A percentile compares a stretch with the other conserved stretches of the same genome.
phyloP scores from a whole-genome alignment of 2,113 vertebrate genomes.

The Aramus guarauna region DNA sequence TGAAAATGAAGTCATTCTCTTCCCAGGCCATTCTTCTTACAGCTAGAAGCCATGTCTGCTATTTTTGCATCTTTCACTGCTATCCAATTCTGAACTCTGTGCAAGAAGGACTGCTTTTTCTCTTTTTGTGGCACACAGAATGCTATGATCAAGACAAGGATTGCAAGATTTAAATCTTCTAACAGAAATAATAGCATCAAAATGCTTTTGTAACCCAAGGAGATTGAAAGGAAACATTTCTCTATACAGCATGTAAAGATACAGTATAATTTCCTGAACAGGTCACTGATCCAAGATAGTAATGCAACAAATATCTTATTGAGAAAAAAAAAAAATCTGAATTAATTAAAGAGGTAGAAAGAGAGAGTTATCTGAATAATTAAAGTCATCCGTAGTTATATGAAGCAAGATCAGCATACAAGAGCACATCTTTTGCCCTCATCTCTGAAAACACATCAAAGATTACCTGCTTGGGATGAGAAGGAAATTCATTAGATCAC shows the following conservation, averaged over 20 bases:
- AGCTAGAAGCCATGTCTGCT: not conserved
- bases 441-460: not conserved
- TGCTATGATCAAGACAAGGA: not conserved
- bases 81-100: not conserved
- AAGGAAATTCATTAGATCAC: not conserved
- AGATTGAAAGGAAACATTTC: not conserved
- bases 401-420: not conserved
- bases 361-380: not conserved
- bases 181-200: not conserved
- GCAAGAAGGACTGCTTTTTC: not conserved
- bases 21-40: not conserved
- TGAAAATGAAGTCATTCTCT: not conserved
- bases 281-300: not conserved
- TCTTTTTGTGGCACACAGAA: not conserved
- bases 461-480: not conserved
- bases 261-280: not conserved
- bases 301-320: not conserved
- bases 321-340: not conserved
- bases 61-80: not conserved
- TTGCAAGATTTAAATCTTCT: not conserved
- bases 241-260: not conserved
- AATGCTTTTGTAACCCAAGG: not conserved
- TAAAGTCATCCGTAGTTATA: not conserved
- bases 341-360: not conserved
- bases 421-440: not conserved